Conservation (phyloP, 2,888 invertebrate species). For the Allophyes oxyacanthae region DNA sequence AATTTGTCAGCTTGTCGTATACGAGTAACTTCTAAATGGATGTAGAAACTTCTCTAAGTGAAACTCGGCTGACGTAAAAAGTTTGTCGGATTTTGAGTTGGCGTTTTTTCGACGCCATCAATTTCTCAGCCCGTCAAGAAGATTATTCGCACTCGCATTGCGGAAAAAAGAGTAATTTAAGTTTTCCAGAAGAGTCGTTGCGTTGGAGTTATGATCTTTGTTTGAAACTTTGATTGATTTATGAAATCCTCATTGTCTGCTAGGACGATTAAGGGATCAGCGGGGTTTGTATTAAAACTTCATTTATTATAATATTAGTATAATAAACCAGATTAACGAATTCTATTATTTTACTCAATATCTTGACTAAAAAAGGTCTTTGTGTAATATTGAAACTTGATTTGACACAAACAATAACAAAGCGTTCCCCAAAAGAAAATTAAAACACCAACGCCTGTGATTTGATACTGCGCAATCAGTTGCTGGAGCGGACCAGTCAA, state of each 20-base stretch:
- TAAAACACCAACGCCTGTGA: slow-evolving; percentile 52
- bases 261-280: slow-evolving; percentile 67
- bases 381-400: slow-evolving; percentile 19
- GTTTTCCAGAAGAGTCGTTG: slow-evolving; percentile 85
- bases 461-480: slow-evolving; percentile 57
- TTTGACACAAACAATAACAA: slow-evolving; percentile 30
- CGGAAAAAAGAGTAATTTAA: slow-evolving; percentile 89
- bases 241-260: slow-evolving; percentile 77
- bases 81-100: slow-evolving; percentile 80
- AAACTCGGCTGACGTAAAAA: slow-evolving; percentile 88
- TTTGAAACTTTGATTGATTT: slow-evolving; percentile 88
- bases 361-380: slow-evolving; percentile 5
- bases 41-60: slow-evolving; percentile 88
- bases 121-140: slow-evolving; percentile 88
- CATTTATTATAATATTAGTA: slow-evolving; percentile 21
- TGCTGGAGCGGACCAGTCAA: slow-evolving; percentile 40
- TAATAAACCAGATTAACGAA: slow-evolving; percentile 17
- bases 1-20: slow-evolving; percentile 88
- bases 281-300: slow-evolving; percentile 45
- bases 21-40: slow-evolving; percentile 87
- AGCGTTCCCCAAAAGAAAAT: slow-evolving; percentile 35
- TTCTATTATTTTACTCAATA: slow-evolving; percentile 7
- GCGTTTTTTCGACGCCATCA: slow-evolving; percentile 86
- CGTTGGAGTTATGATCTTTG: slow-evolving; percentile 87
- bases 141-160: slow-evolving; percentile 88